Evolutionary conservation across 1,140 invertebrate genomes (phyloP).

Genomic region (Papilio polyxenes): DNA sequence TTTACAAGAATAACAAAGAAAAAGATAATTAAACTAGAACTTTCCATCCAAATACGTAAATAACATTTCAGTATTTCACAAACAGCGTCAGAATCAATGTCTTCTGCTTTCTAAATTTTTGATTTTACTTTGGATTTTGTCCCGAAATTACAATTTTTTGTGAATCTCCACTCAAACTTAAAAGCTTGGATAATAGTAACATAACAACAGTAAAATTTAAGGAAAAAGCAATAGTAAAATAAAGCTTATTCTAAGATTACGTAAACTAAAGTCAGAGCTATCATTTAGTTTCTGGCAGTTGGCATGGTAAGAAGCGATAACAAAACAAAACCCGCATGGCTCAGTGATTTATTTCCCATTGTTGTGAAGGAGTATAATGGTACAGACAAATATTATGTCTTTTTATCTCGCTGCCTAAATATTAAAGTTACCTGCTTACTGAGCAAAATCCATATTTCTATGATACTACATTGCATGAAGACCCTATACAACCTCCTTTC

Average conservation of each 20-base stretch:
- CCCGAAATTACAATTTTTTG: too few relatives aligned
- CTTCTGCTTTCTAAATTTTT: too few relatives aligned
- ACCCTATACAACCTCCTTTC: too few relatives aligned
- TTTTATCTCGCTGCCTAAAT: neutral
- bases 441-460: too few relatives aligned
- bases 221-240: neutral
- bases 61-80: too few relatives aligned
- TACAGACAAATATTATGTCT: neutral
- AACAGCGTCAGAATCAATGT: too few relatives aligned
- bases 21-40: neutral
- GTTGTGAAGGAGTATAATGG: neutral
- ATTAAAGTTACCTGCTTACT: too few relatives aligned
- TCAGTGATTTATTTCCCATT: conserved; percentile 17
- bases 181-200: neutral
- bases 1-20: neutral
- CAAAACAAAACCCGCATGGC: conserved; percentile 3
- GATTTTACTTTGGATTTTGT: too few relatives aligned
- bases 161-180: neutral
- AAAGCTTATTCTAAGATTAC: neutral
- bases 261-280: neutral
- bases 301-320: neutral
- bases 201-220: neutral
- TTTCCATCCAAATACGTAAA: too few relatives aligned
- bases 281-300: neutral
- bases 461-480: too few relatives aligned